A percentile compares a stretch with the other conserved stretches of the same genome.
These are phyloP conservation scores for Poeciliopsis infans DNA, from an alignment of 2,797 vertebrate species.

Conservation along the genomic window DNA sequence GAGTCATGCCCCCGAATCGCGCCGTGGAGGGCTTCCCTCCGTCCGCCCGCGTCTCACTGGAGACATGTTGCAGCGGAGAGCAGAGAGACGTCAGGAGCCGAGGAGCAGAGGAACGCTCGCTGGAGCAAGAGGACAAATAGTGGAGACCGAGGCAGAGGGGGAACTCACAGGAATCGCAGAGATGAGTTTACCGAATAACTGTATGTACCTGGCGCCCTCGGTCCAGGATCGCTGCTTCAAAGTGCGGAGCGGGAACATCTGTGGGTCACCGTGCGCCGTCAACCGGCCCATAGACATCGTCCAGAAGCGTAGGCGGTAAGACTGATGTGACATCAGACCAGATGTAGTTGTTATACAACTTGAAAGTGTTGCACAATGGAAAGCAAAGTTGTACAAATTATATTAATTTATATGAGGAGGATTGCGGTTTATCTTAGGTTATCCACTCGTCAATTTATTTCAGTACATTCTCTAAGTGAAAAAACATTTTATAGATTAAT, in stretches of 20 bases:
- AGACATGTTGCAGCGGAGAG: slow-evolving; percentile 54
- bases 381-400: not conserved
- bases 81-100: slow-evolving; percentile 39
- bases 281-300: slow-evolving; percentile 87
- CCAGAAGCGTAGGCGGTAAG: slow-evolving; percentile 86
- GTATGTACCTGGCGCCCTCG: slow-evolving; percentile 67
- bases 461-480: not conserved
- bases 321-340: slow-evolving; percentile 56
- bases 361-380: not conserved
- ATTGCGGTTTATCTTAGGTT: not conserved
- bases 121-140: slow-evolving; percentile 54
- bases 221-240: slow-evolving; percentile 76
- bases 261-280: slow-evolving; percentile 83
- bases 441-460: not conserved
- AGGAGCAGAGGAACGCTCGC: slow-evolving; percentile 36
- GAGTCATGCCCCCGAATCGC: slow-evolving; percentile 58
- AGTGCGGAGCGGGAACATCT: slow-evolving; percentile 77
- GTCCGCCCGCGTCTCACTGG: slow-evolving; percentile 54
- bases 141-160: slow-evolving; percentile 16
- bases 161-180: slow-evolving; percentile 33
- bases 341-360: slow-evolving; percentile 41
- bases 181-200: slow-evolving; percentile 85
- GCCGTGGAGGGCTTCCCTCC: slow-evolving; percentile 54
- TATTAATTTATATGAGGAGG: not conserved
- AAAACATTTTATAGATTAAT: not conserved